Conservation (phyloP, 2,888 invertebrate genomes). For the Stenolophus ochropezus region DNA sequence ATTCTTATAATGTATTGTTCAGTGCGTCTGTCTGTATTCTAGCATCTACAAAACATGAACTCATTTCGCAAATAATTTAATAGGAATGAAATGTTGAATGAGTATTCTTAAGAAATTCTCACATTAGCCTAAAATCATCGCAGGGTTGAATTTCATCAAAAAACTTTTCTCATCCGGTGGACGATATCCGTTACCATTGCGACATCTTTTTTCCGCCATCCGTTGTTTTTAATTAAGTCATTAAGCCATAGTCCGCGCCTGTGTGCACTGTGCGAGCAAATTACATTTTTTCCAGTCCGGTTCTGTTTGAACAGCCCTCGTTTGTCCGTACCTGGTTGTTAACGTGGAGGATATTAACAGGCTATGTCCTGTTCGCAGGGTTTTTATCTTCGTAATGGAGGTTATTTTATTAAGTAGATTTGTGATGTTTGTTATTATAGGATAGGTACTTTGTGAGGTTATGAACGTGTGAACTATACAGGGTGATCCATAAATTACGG, state of each 20-base stretch:
- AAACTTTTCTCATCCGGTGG: conserved; percentile 13
- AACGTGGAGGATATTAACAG: conserved; percentile 13
- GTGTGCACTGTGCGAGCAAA: conserved; percentile 7
- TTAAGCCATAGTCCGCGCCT: background rate
- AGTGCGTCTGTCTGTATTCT: no score
- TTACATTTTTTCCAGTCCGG: conserved; percentile 26
- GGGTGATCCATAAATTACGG: conserved; percentile 15
- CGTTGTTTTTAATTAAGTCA: conserved; percentile 44
- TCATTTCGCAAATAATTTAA: background rate
- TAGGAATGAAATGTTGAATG: background rate
- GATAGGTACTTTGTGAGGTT: background rate
- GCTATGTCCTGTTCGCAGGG: conserved; percentile 18
- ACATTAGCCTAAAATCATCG: conserved; percentile 18
- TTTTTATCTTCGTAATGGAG: conserved; percentile 30
- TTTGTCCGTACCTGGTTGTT: conserved; percentile 25
- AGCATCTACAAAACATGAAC: background rate
- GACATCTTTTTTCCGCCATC: conserved; percentile 9
- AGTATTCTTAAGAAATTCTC: background rate
- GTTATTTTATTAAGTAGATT: conserved; percentile 33
- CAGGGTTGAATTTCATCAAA: conserved; percentile 15
- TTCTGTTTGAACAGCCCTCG: conserved; percentile 20
- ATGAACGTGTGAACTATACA: conserved; percentile 33
- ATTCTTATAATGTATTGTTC: no score
- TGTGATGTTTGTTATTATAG: conserved; percentile 3
- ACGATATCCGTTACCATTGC: conserved; percentile 25